Evolutionary conservation across 2,797 vertebrate genomes (phyloP), one percentile per base, ranked within the genome.

Genomic region (Phataginus tetradactyla): DNA sequence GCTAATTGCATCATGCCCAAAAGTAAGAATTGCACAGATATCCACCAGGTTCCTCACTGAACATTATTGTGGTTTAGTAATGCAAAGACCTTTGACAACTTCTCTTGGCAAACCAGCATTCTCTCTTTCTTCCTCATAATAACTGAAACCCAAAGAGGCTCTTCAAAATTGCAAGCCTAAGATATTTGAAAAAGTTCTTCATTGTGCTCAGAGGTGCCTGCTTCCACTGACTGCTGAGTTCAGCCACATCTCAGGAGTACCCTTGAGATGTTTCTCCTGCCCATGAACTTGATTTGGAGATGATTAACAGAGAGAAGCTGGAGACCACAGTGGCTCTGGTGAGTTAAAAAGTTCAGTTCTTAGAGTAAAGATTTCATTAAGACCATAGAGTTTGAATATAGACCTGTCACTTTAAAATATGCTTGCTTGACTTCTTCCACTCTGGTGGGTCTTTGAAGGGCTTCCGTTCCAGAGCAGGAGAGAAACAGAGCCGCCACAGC

Each of bases 291-390:
- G 94, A 97, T 97, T 97, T 97, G 61, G 86, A 91, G 97, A 95
- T 97, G 90, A 97, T 97, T 96, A 96, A 94, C 57, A 96, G 91
- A 88, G 96, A 61, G 74, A 90, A 83, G 39, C 49, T 92, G 18
- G 66, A 92, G 87, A 92, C 91, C 71, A 80, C 66, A 94, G 71
- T 39, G 59, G 77, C 63, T 94, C 80, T 79, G 45, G 72, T 32
- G 59, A 95, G 95, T 86, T 96, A 94, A 93, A 92, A 89, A 91
- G 42, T 96, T 97, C 96, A 90, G 37, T 90, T 96, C 90, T 91
- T 72, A 27, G 93, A 94, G 96, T 90, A 97, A 84, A 97, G 57
- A 96, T 96, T 98, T 98, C 74, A 83, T 98, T 97, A 97, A 97
- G 85, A 97, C 79, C 75, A 75, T 49, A 71, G 63, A 93, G 18